A percentile compares a stretch with the other conserved stretches of the same genome.
Conservation (phyloP, 2,113 vertebrate species). For the Pterocles burchelli region DNA sequence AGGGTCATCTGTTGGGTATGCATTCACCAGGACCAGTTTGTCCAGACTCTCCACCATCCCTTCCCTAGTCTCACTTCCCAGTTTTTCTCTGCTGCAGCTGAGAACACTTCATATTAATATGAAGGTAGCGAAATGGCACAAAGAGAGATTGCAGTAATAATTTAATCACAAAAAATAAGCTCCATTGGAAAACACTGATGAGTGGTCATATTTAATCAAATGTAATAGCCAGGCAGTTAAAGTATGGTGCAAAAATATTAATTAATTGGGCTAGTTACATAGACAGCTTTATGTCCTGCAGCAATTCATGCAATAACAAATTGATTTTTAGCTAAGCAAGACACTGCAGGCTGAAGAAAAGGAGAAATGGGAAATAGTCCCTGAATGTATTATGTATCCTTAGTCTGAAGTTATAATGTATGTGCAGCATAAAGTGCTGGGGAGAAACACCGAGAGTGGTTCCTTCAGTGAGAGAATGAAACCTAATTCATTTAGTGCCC, state of each 20-base stretch:
- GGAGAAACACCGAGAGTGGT: not conserved
- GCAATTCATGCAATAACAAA: slow-evolving; percentile 66
- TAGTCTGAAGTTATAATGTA: not conserved
- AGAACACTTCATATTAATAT: not conserved
- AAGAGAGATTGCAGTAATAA: not conserved
- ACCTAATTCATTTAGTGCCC: slow-evolving; percentile 25
- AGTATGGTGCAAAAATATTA: slow-evolving; percentile 45
- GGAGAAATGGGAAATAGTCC: not conserved
- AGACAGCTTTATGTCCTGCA: slow-evolving; percentile 51
- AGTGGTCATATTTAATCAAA: not conserved
- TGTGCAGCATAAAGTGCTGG: not conserved
- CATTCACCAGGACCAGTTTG: not conserved
- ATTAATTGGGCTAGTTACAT: slow-evolving; percentile 46
- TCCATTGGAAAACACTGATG: slow-evolving; percentile 24
- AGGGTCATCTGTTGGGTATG: not conserved
- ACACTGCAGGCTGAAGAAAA: not conserved
- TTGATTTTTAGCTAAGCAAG: slow-evolving; percentile 43
- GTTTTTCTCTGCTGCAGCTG: not conserved
- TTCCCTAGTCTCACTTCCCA: not conserved
- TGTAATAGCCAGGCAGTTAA: not conserved
- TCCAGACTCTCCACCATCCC: not conserved
- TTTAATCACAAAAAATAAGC: slow-evolving; percentile 41
- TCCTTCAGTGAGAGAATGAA: not conserved
- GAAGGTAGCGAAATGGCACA: not conserved
- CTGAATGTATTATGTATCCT: slow-evolving; percentile 13